Base-by-base conservation (phyloP, 2,113 vertebrate genomes). In the Silurus asotus region DNA sequence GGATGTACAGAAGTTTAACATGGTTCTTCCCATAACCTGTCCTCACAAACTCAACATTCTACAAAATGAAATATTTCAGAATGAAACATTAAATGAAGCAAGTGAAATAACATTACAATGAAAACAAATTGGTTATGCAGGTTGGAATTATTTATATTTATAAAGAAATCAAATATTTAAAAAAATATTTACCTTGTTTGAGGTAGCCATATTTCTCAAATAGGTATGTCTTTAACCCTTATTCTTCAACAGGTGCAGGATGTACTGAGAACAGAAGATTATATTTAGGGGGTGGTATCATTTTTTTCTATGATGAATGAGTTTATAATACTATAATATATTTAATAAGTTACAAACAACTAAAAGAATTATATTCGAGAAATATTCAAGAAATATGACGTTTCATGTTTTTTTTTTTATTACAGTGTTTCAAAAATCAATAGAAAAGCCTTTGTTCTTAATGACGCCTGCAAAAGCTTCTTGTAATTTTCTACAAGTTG, bases 11-110 rank as follows among this genome's bases (percentile, higher is more conserved):
- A 85, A 99, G 93, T 90, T 97, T 98, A 77, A 99, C 96, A 0
- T 90, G 86, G 58, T 99, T 97, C 90, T 99, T 99, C 49, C 98
- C 98, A 82, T 99, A 99, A 82, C 96, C 96, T 0, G 97, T 98
- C 82, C 84, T 94, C 84, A 97, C 97, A 91, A 99, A 97, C 92
- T 97, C 96, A 85, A 97, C 89, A 53, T 96, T 93, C 97, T 98
- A 91, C 72, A 90, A 45, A 90, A 89, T 9, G 77, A 17, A 86
- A n/a, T 4, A 51, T 62, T 55, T 81, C 20, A 49, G 45, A 25
- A 49, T 70, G 8, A 48, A 8, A 53, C 59, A 53, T 20, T 25
- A 9, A 48, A 37, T 37, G 28, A 37, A 37, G 10, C 65, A 84
- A 53, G 55, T 5, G 62, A 62, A 17, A 75, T 49, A 8, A 49